These are phyloP conservation scores for Aegithalos caudatus DNA, from an alignment of 2,113 vertebrate species.

Conservation along the genomic window DNA sequence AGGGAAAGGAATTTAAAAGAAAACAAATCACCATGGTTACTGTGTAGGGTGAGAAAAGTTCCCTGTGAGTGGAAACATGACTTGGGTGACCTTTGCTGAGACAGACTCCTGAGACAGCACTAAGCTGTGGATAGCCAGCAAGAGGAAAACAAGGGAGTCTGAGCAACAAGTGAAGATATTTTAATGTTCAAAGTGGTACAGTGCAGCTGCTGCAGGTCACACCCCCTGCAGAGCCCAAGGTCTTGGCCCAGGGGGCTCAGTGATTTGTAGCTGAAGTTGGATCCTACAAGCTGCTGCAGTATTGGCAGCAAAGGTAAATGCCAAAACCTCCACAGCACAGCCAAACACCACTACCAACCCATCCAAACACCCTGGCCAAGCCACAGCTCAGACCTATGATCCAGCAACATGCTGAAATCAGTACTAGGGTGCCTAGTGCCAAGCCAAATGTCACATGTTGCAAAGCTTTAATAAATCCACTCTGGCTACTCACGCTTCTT, in stretches of 20 bases:
- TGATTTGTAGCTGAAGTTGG: background rate
- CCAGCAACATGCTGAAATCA: accelerated
- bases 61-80: background rate
- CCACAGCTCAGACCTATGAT: background rate
- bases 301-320: background rate
- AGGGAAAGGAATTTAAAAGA: constrained; percentile 56
- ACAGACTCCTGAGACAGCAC: background rate
- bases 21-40: constrained; percentile 59
- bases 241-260: background rate
- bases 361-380: background rate
- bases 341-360: background rate
- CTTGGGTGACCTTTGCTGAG: background rate
- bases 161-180: background rate
- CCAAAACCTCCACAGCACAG: background rate
- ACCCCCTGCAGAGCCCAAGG: background rate
- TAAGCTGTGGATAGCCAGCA: background rate
- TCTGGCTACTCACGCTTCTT: background rate
- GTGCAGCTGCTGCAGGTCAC: background rate
- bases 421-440: background rate
- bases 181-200: background rate
- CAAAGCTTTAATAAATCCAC: background rate
- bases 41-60: constrained; percentile 6
- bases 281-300: background rate
- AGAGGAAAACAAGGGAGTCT: background rate
- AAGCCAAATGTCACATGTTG: background rate